Percentiles rank a stretch among this genome's conserved stretches.
Evolutionary conservation across 37 sponge, comb jelly and placozoan genomes (phyloP).

Genomic region (Beroe ovata): DNA sequence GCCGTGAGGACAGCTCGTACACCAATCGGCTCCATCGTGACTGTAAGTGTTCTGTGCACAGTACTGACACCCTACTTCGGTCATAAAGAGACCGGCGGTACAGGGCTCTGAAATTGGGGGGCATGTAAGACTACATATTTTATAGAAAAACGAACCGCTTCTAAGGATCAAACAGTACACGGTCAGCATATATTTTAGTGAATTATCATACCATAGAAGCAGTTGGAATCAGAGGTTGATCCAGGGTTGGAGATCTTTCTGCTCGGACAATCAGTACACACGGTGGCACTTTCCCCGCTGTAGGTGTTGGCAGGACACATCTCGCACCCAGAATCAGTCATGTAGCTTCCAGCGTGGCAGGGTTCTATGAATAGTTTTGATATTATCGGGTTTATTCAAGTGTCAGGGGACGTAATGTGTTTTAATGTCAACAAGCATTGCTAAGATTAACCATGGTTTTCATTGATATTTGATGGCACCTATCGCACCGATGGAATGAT

Average conservation of each 20-base stretch:
- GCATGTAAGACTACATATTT: too few relatives aligned
- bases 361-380: neutral
- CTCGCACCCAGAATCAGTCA: neutral
- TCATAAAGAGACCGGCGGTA: neutral
- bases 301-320: neutral
- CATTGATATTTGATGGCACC: too few relatives aligned
- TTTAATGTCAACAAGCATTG: too few relatives aligned
- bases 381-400: too few relatives aligned
- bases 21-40: neutral
- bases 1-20: slow-evolving; percentile 1
- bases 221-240: neutral
- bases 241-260: neutral
- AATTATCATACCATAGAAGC: neutral
- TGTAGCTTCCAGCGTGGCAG: neutral
- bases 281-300: neutral
- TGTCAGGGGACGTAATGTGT: too few relatives aligned
- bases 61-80: neutral
- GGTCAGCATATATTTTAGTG: too few relatives aligned
- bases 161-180: too few relatives aligned
- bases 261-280: neutral
- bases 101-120: slow-evolving; percentile 33
- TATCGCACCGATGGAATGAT: too few relatives aligned
- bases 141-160: too few relatives aligned
- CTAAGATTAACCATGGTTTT: too few relatives aligned
- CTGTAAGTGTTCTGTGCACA: neutral